Percentiles rank a stretch among this genome's conserved stretches.
These are phyloP conservation scores for Pegea sp. DNA, from an alignment of 23 tunicate species.

Conservation along the genomic window DNA sequence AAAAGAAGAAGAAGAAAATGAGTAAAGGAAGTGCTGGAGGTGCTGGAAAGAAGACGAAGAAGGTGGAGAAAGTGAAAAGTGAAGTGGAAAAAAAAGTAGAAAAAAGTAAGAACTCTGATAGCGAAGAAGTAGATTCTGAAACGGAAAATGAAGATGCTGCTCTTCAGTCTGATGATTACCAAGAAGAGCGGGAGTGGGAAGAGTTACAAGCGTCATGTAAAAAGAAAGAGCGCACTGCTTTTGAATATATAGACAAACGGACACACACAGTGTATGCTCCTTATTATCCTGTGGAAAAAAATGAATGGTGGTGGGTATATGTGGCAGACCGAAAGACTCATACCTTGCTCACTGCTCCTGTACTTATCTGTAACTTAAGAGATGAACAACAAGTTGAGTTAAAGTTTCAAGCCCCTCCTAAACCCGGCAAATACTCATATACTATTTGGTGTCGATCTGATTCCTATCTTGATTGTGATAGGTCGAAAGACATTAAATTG, in stretches of 20 bases:
- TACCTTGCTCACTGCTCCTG: constrained; percentile 44
- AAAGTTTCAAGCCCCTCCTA: constrained; percentile 84
- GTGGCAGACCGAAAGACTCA: constrained; percentile 55
- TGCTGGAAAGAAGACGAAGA: constrained; percentile 12
- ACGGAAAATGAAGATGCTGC: constrained; percentile 9
- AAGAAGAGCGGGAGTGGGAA: constrained; percentile 51
- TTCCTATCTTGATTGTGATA: constrained; percentile 69
- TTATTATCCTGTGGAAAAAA: constrained; percentile 64
- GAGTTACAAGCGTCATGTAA: constrained; percentile 49
- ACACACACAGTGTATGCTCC: constrained; percentile 97
- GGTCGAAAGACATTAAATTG: constrained; percentile 21
- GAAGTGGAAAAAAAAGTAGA: constrained; percentile 5
- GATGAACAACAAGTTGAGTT: constrained; percentile 43
- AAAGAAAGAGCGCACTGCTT: constrained; percentile 26
- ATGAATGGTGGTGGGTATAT: constrained; percentile 99
- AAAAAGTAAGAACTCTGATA: background rate
- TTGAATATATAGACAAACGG: constrained; percentile 9
- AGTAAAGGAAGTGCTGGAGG: no score
- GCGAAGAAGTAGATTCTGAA: background rate
- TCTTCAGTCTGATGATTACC: constrained; percentile 22
- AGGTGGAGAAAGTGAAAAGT: constrained; percentile 11
- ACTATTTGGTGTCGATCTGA: constrained; percentile 62
- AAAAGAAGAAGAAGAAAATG: constrained; percentile 55
- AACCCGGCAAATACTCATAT: constrained; percentile 70
- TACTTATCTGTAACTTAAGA: constrained; percentile 26